These are phyloP conservation scores for Tamias sibiricus DNA, from an alignment of 2,113 vertebrate genomes.

Conservation along the genomic window DNA sequence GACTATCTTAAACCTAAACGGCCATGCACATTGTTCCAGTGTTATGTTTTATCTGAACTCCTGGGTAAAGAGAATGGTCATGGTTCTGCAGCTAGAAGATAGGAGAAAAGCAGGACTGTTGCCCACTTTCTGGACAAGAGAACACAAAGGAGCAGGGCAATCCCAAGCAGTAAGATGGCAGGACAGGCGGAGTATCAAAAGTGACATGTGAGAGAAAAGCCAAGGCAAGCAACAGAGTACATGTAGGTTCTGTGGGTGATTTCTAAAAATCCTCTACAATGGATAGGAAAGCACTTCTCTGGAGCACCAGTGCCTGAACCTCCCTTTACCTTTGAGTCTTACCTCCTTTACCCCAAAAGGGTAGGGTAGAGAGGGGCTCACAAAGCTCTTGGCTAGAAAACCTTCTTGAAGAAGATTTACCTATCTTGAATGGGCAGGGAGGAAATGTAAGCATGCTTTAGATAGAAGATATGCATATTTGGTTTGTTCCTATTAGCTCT, in stretches of 20 bases:
- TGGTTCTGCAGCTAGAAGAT: neutral
- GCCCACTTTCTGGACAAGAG: neutral
- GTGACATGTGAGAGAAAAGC: neutral
- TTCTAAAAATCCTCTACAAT: neutral
- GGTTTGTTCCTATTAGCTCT: neutral
- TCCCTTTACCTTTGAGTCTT: neutral
- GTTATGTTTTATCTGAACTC: neutral
- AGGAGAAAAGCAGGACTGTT: neutral
- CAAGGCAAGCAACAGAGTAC: too few species aligned
- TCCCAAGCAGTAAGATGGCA: neutral
- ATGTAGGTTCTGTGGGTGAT: neutral
- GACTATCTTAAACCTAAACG: neutral
- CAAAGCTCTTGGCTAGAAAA: neutral
- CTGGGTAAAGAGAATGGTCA: neutral
- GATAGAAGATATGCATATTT: too few species aligned
- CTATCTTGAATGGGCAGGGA: neutral
- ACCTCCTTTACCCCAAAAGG: neutral
- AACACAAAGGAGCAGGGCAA: too few species aligned
- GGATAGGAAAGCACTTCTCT: neutral
- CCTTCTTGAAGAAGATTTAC: neutral
- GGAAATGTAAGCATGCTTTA: neutral
- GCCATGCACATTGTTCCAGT: too few species aligned
- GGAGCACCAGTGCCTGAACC: fast-evolving
- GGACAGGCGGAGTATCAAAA: neutral
- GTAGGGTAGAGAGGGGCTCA: neutral